Conservation (phyloP, 2,113 vertebrate species). For the Salvelinus sp. region DNA sequence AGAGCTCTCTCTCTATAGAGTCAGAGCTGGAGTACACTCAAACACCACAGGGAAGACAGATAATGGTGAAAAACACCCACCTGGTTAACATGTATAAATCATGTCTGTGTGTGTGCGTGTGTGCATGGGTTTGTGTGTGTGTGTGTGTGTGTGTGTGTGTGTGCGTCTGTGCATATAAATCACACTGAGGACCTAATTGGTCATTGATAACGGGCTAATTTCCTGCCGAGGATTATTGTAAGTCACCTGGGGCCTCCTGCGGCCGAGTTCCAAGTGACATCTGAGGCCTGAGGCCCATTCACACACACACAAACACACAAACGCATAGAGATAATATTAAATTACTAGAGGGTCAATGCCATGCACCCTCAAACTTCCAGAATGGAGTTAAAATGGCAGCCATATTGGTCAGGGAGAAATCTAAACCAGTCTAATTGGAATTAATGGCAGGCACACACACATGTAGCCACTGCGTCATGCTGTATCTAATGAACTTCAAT, state of each 20-base stretch:
- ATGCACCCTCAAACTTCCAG: too few species aligned
- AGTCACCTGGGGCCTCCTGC: neutral
- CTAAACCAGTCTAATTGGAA: too few species aligned
- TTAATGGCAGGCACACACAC: neutral
- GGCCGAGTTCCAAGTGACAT: neutral
- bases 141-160: slow-evolving; percentile 35
- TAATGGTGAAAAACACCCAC: slow-evolving; percentile 1
- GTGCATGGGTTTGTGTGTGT: slow-evolving; percentile 42
- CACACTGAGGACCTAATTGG: neutral
- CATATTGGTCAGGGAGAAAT: too few species aligned
- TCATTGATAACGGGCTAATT: slow-evolving; percentile 12
- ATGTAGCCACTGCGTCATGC: neutral
- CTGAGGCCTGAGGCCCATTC: neutral
- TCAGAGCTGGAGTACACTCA: neutral
- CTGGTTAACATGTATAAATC: slow-evolving; percentile 6
- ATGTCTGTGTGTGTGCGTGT: slow-evolving; percentile 37
- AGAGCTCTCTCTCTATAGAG: neutral
- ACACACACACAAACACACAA: neutral
- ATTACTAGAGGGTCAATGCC: neutral
- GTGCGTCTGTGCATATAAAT: neutral
- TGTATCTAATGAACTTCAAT: neutral
- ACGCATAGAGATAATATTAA: neutral
- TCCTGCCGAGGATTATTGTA: neutral
- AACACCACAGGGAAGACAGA: neutral
- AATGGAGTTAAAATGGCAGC: too few species aligned